These are phyloP conservation scores for Miniopterus natalensis DNA, from an alignment of 2,113 vertebrate genomes.

Conservation along the genomic window DNA sequence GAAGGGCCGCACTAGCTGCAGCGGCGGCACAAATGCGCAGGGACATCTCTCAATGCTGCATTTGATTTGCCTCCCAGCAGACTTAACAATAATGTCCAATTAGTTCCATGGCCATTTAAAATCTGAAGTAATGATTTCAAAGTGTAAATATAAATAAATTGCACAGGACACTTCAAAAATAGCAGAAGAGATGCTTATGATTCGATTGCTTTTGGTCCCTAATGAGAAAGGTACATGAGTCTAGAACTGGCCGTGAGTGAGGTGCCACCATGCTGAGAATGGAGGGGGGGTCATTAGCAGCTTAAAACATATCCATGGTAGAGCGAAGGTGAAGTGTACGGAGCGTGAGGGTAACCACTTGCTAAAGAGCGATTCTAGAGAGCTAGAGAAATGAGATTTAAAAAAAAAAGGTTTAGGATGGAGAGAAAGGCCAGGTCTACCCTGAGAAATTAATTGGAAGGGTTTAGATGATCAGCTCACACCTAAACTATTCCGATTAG, in stretches of 20 bases:
- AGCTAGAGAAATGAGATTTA: not conserved
- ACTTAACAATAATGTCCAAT: constrained; percentile 64
- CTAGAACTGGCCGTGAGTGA: not conserved
- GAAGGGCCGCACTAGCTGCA: not conserved
- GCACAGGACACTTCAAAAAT: constrained; percentile 1
- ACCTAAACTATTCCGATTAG: not conserved
- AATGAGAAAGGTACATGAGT: constrained; percentile 11
- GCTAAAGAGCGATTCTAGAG: not conserved
- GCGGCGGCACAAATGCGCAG: constrained; percentile 28
- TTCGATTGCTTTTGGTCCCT: constrained; percentile 55
- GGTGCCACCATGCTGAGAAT: not conserved
- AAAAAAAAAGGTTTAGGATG: not conserved
- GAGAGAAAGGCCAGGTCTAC: not conserved
- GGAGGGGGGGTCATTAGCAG: not conserved
- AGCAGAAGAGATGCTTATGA: constrained; percentile 26
- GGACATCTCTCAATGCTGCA: constrained; percentile 29
- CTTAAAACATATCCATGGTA: not conserved
- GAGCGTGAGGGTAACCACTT: not conserved
- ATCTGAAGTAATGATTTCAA: constrained; percentile 58
- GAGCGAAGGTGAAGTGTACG: not conserved
- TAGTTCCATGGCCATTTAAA: constrained; percentile 57
- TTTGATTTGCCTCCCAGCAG: constrained; percentile 61
- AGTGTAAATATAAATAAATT: constrained; percentile 60
- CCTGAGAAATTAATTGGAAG: not conserved
- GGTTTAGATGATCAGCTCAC: not conserved